Evolutionary conservation across 2,888 invertebrate genomes (phyloP), one percentile per base, ranked within the genome.

Genomic region (Hirudinaria manillensis): DNA sequence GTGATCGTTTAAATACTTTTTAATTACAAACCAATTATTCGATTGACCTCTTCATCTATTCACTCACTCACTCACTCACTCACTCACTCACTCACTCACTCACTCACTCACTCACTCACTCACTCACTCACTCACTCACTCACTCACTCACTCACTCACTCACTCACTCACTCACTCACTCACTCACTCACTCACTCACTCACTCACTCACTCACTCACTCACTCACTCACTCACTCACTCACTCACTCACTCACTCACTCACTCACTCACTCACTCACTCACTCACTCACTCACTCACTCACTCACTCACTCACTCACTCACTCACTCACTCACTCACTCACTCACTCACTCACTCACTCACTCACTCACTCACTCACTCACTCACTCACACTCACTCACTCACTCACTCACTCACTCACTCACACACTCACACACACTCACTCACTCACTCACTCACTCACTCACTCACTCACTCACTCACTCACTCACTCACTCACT

Each of bases 21-120:
- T n/a, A n/a, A n/a, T n/a, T n/a, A n/a, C n/a, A n/a, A n/a, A n/a
- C n/a, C n/a, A n/a, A n/a, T n/a, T n/a, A n/a, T n/a, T n/a, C n/a
- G n/a, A 53, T 21, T 53, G 13, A 53, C 53, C 21, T 21, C 13
- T 21, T 53, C 53, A n/a, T n/a, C n/a, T n/a, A n/a, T n/a, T n/a
- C n/a, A n/a, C n/a, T n/a, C n/a, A n/a, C n/a, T n/a, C n/a, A 53
- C 53, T 53, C 53, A 53, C 53, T 53, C 53, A 53, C 53, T 53
- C 53, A 53, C 53, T 53, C 53, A 53, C 53, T 53, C 53, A 53
- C 53, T 53, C 53, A 53, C 53, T 53, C 53, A 53, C 53, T 53
- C 53, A 53, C 53, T 53, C 53, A 53, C 53, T 53, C 53, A 53
- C 53, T 53, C 53, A 53, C 53, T 53, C 53, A 53, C 53, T 53